These are phyloP conservation scores for Cinclus cinclus DNA, from an alignment of 2,113 vertebrate species.

Conservation along the genomic window DNA sequence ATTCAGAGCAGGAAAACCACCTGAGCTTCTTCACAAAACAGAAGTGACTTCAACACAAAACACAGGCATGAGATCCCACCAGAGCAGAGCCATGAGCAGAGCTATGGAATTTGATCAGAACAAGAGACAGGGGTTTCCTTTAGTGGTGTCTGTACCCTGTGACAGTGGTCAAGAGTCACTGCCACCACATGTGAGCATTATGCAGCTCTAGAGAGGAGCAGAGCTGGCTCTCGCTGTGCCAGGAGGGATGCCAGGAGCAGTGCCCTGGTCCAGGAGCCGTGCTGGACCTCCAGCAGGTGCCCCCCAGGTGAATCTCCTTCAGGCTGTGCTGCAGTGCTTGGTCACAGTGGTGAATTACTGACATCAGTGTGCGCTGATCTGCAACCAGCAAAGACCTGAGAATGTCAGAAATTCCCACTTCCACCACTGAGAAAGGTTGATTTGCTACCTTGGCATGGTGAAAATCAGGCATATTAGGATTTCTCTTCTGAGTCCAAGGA, in stretches of 20 bases:
- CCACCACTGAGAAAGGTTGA: not conserved
- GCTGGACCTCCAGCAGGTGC: not conserved
- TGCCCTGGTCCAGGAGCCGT: not conserved
- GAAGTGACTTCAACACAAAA: not conserved
- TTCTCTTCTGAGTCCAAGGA: not conserved
- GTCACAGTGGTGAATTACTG: not conserved
- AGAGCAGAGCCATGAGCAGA: not conserved
- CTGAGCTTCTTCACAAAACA: not conserved
- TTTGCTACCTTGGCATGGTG: not conserved
- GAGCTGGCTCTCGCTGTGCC: not conserved
- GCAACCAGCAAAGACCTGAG: not conserved
- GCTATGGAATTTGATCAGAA: not conserved
- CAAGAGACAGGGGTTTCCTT: not conserved
- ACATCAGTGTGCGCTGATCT: not conserved
- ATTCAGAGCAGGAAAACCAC: not conserved
- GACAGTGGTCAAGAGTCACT: not conserved
- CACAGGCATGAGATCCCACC: fast-evolving
- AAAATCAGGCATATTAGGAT: not conserved
- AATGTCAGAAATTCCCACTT: not conserved
- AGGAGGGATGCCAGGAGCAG: not conserved
- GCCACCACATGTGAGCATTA: not conserved
- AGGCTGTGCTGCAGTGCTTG: fast-evolving
- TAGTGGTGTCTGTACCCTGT: not conserved
- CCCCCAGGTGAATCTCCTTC: not conserved
- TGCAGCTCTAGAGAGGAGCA: not conserved